phyloP scores from a whole-genome alignment of 2,113 vertebrate genomes.

The Sturnira hondurensis region DNA sequence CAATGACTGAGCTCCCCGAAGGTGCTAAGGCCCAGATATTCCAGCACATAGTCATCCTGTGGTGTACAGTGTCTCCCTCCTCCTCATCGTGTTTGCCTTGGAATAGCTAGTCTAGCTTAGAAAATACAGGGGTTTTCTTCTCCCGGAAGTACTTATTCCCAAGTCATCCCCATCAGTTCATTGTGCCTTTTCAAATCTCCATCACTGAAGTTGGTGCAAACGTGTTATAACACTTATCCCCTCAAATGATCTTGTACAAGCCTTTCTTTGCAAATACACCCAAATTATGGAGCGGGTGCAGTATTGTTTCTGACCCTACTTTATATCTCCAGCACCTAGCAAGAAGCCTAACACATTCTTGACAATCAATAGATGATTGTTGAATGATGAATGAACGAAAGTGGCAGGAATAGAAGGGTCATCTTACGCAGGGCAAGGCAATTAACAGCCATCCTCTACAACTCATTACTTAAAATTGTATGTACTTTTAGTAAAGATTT shows the following conservation, averaged over 20 bases:
- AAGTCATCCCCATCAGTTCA: background rate
- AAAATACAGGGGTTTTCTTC: background rate
- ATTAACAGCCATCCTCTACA: background rate
- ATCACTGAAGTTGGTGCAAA: background rate
- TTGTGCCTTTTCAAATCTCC: background rate
- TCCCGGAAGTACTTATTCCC: background rate
- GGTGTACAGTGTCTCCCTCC: background rate
- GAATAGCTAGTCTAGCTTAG: background rate
- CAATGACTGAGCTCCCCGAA: background rate
- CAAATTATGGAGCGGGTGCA: background rate
- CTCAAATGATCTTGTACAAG: background rate
- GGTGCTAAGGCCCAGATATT: background rate
- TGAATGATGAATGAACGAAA: background rate
- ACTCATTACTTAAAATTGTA: background rate
- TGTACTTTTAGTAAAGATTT: conserved; percentile 29
- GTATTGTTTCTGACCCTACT: no score
- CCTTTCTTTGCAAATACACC: background rate
- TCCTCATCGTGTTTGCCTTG: background rate
- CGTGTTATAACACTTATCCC: background rate
- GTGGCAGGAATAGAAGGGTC: background rate
- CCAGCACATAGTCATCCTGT: accelerated
- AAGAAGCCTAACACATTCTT: background rate
- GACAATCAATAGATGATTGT: background rate
- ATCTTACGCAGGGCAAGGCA: background rate
- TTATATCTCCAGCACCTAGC: background rate